Percentiles rank a stretch among this genome's conserved stretches.
Evolutionary conservation across 2,113 vertebrate species (phyloP).

Genomic region (Ptilonorhynchus violaceus): DNA sequence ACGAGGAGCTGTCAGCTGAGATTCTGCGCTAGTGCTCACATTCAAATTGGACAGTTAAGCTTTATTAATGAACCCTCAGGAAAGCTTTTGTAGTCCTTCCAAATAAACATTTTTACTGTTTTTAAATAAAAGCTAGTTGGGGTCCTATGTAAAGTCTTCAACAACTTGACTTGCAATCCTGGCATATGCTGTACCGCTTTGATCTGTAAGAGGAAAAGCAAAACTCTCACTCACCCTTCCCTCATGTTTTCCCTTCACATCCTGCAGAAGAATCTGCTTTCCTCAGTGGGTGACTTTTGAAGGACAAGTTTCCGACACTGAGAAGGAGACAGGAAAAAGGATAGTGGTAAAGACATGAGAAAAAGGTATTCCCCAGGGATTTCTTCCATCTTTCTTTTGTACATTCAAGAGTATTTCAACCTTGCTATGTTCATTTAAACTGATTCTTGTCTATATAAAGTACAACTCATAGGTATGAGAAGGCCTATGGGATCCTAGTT

Average conservation of each 20-base stretch:
- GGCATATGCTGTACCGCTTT: neutral
- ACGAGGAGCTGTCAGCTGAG: neutral
- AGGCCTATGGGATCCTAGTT: neutral
- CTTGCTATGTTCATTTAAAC: neutral
- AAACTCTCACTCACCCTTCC: neutral
- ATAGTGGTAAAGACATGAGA: neutral
- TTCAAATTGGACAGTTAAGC: neutral
- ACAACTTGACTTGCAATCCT: neutral
- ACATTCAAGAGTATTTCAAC: neutral
- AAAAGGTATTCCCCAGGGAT: neutral
- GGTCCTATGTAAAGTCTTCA: neutral
- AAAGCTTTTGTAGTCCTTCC: neutral
- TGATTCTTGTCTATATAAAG: neutral
- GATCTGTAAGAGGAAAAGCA: neutral
- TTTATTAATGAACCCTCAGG: neutral
- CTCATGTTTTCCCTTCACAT: neutral
- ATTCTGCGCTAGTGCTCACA: neutral
- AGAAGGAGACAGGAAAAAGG: neutral
- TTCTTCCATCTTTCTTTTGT: neutral
- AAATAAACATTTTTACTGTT: neutral
- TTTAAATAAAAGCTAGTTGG: conserved; percentile 1
- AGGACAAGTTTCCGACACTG: neutral
- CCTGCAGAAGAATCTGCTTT: conserved; percentile 8
- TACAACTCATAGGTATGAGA: neutral
- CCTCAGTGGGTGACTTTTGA: neutral